These are phyloP conservation scores for Pocillopora meandrina DNA, from an alignment of 92 coral and sea anemone species.

Conservation along the genomic window DNA sequence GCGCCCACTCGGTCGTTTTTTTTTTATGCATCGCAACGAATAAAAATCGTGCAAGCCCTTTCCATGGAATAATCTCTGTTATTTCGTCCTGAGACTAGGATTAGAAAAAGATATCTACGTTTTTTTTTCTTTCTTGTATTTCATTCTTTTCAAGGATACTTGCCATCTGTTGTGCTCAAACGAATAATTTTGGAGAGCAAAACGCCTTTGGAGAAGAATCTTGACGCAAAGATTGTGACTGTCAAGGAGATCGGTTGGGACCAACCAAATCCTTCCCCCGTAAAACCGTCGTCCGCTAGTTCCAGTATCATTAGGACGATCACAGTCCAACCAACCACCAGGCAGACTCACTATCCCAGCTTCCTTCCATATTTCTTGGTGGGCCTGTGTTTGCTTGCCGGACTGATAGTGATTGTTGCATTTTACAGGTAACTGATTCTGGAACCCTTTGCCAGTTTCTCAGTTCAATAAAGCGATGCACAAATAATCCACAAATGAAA, in stretches of 20 bases:
- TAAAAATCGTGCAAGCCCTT: too few relatives aligned
- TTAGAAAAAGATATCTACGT: neutral
- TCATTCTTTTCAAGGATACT: neutral
- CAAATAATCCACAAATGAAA: neutral
- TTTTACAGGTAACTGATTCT: slow-evolving; percentile 13
- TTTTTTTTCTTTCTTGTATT: neutral
- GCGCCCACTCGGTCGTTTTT: too few relatives aligned
- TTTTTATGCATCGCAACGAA: too few relatives aligned
- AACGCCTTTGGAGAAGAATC: slow-evolving; percentile 15
- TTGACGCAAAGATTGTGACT: slow-evolving; percentile 29
- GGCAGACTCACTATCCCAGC: neutral
- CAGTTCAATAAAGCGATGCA: neutral
- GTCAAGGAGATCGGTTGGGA: slow-evolving; percentile 27
- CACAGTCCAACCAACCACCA: slow-evolving; percentile 13
- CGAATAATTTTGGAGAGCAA: slow-evolving; percentile 26
- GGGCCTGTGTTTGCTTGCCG: slow-evolving; percentile 9
- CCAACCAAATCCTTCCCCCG: neutral
- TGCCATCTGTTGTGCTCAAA: slow-evolving; percentile 30
- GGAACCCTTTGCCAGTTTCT: neutral
- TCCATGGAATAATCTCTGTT: too few relatives aligned
- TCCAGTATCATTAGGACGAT: neutral
- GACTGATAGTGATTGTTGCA: neutral
- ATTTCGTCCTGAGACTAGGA: too few relatives aligned
- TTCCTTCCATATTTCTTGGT: slow-evolving; percentile 16
- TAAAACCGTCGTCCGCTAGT: neutral